Base-by-base conservation (phyloP, 2,797 vertebrate genomes). In the Ptychobarbus kaznakovi region DNA sequence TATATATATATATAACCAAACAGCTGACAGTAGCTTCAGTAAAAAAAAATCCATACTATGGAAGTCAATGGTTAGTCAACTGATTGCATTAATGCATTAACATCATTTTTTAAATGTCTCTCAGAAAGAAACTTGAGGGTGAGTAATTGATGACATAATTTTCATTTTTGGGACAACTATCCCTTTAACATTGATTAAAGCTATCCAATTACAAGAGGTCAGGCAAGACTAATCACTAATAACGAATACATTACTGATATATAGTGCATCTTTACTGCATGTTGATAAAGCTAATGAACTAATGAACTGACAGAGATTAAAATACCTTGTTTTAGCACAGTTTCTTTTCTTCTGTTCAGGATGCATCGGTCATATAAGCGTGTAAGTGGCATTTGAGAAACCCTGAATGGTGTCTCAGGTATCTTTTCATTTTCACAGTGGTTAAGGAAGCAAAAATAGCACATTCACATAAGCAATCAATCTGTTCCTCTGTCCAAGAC, bases 341-440 rank as follows among this genome's bases (percentile, higher is more conserved):
- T 75, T 46, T 75, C 46, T 35, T 58, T 77, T 12, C 53, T 42
- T 25, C 53, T 61, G 7, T 61, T 61, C 12, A 61, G 53, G 53
- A 61, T 40, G 6, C 53, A 78, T 61, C 2, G 4, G 32, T 11
- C 51, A 56, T 13, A 56, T 56, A 61, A 25, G 22, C 1, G 0
- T 38, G 46, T 38, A 76, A 58, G 38, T 61, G 22, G 56, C 53
- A 78, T 78, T 77, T 61, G 35, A 61, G 7, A 25, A 40, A 15
- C 12, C 20, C 13, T n/a, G 7, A 58, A 42, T 25, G 22, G 20
- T 38, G 32, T 56, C 74, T 56, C 20, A 22, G 9, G 44, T 56
- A 78, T 42, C n/a, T 61, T 16, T 77, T 78, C 1, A 61, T 78
- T 78, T 56, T 40, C 4, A 28, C 75, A 44, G 56, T 78, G 75